A percentile compares a stretch with the other conserved stretches of the same genome.
These are phyloP conservation scores for Agriopis aurantiaria DNA, from an alignment of 2,888 invertebrate species.

Conservation along the genomic window DNA sequence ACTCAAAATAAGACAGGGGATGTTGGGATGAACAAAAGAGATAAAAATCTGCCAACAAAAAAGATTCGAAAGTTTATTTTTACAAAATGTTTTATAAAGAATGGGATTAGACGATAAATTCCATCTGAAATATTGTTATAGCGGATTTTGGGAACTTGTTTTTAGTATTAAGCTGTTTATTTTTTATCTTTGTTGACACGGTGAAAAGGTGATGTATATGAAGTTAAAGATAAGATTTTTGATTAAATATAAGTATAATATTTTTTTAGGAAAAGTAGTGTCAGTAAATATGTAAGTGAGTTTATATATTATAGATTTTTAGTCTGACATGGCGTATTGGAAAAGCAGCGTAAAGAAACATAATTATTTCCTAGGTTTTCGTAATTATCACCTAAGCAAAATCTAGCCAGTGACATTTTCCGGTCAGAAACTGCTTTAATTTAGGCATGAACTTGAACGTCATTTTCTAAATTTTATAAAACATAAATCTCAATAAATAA, in stretches of 20 bases:
- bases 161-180: slow-evolving; percentile 29
- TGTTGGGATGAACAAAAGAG: slow-evolving; percentile 40
- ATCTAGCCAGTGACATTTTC: too few species aligned
- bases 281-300: too few species aligned
- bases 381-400: too few species aligned
- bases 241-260: background rate
- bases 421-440: too few species aligned
- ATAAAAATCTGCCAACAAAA: slow-evolving; percentile 57
- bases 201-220: slow-evolving; percentile 1
- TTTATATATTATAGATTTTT: too few species aligned
- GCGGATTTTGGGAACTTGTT: slow-evolving; percentile 25
- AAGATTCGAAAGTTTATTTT: slow-evolving; percentile 37
- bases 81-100: slow-evolving; percentile 40
- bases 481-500: too few species aligned
- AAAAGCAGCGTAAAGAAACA: too few species aligned
- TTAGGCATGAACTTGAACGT: too few species aligned
- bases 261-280: too few species aligned
- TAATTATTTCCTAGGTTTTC: too few species aligned
- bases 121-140: slow-evolving; percentile 40
- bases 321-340: too few species aligned
- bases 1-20: slow-evolving; percentile 47
- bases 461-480: too few species aligned
- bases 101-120: slow-evolving; percentile 44
- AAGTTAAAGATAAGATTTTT: background rate
- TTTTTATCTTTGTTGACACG: slow-evolving; percentile 5